A percentile compares a stretch with the other conserved stretches of the same genome.
phyloP scores from a whole-genome alignment of 2,888 invertebrate genomes.

The Pollenia labialis region DNA sequence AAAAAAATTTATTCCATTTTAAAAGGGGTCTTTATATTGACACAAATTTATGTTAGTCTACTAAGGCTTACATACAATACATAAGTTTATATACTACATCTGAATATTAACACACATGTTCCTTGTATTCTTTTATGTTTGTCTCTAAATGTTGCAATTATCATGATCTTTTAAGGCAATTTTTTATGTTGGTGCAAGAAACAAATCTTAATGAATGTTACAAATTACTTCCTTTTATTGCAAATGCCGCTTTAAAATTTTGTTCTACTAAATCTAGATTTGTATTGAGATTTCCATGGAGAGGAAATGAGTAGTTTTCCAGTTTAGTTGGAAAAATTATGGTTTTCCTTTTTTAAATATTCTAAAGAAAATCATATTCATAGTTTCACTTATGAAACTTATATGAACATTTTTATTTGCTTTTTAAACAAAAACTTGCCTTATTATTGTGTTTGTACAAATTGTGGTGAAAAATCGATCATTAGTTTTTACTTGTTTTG shows the following conservation, averaged over 20 bases:
- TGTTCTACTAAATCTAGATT: slow-evolving; percentile 51
- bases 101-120: neutral
- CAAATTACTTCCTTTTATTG: slow-evolving; percentile 67
- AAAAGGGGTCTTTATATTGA: slow-evolving; percentile 49
- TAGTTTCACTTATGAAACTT: too few species aligned
- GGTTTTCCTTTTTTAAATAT: neutral
- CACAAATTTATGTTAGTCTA: slow-evolving; percentile 31
- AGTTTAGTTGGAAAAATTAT: neutral
- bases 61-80: too few species aligned
- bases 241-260: slow-evolving; percentile 45
- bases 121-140: neutral
- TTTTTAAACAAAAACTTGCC: neutral
- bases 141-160: slow-evolving; percentile 53
- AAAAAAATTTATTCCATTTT: slow-evolving; percentile 38
- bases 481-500: neutral
- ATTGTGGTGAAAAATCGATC: neutral
- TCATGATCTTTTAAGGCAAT: slow-evolving; percentile 63
- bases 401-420: neutral
- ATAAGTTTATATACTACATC: neutral
- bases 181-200: slow-evolving; percentile 43
- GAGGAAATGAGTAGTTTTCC: slow-evolving; percentile 42
- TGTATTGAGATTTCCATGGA: slow-evolving; percentile 22
- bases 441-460: slow-evolving; percentile 12
- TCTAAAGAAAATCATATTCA: neutral
- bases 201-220: slow-evolving; percentile 57